Evolutionary conservation across 2,888 invertebrate genomes (phyloP).

Genomic region (Melipona beecheii): DNA sequence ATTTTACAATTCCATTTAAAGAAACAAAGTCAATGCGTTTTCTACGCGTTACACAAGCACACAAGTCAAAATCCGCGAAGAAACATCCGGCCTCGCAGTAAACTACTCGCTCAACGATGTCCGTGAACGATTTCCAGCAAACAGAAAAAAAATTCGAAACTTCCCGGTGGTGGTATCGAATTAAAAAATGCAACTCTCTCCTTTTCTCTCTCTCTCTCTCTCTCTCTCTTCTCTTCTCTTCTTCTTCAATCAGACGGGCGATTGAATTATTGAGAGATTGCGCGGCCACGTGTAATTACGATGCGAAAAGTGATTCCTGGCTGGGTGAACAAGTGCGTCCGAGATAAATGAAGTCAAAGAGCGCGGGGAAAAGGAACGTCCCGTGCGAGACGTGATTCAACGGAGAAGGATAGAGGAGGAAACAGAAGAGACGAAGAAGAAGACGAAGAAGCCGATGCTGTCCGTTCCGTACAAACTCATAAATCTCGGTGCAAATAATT

Average conservation of each 20-base stretch:
- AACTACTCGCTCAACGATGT: constrained; percentile 27
- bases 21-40: too few species aligned
- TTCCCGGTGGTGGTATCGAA: neutral
- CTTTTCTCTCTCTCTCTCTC: neutral
- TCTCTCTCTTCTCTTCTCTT: neutral
- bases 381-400: constrained; percentile 23
- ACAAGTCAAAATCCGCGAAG: neutral
- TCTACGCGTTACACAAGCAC: too few species aligned
- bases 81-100: constrained; percentile 24
- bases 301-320: constrained; percentile 80
- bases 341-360: constrained; percentile 71
- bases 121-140: neutral
- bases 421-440: neutral
- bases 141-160: neutral
- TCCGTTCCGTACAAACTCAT: constrained; percentile 79
- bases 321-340: constrained; percentile 66
- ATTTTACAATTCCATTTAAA: too few species aligned
- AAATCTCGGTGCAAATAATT: constrained; percentile 84
- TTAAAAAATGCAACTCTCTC: constrained; percentile 10
- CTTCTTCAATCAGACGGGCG: constrained; percentile 43
- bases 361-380: constrained; percentile 43
- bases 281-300: constrained; percentile 77
- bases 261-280: constrained; percentile 81
- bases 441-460: constrained; percentile 65
- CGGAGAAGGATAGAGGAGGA: neutral